Base-by-base conservation (phyloP, 1,140 invertebrate genomes). In the Pararge aegeria region DNA sequence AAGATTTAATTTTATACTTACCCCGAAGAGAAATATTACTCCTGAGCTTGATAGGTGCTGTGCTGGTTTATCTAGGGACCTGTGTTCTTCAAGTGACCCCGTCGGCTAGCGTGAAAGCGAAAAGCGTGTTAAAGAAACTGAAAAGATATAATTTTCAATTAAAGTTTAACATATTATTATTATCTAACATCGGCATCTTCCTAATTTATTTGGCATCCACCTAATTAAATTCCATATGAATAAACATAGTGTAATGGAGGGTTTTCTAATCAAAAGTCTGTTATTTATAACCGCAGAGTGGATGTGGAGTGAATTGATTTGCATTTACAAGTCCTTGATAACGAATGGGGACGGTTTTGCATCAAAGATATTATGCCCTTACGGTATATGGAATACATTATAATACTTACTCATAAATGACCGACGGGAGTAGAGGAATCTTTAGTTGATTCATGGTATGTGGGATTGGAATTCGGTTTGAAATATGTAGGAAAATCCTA, bases 181-280 rank as follows among this genome's bases (percentile, higher is more conserved):
- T n/a, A n/a, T n/a, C n/a, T n/a, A n/a, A n/a, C n/a, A 38, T 38
- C 34, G 1, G 34, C 3, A 4, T 16, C 9, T 15, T 1, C 1
- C 0, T 18, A 21, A 42, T 19, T 46, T 21, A 46, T 24, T 10
- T 46, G 0, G 52, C 57, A 30, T 60, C 16, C 51, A 24, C 12
- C 50, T 38, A 52, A 86, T 83, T 80, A 86, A 83, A 83, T 76
- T 78, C 68, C 80, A 78, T 81, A 81, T 81, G 79, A 83, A 83
- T 86, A 81, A 79, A 75, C 72, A 80, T 76, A 70, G 58, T 65
- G 58, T 66, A 69, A 71, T 80, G 75, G 70, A 73, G 64, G 74
- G 62, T 77, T 80, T 80, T 80, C 78, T 73, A 75, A 83, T 86
- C 83, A 86, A 83, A 83, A 80, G 75, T 82, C 70, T 67, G 77